Conservation (phyloP, 2,113 vertebrate species). For the Salvelinus alpinus region DNA sequence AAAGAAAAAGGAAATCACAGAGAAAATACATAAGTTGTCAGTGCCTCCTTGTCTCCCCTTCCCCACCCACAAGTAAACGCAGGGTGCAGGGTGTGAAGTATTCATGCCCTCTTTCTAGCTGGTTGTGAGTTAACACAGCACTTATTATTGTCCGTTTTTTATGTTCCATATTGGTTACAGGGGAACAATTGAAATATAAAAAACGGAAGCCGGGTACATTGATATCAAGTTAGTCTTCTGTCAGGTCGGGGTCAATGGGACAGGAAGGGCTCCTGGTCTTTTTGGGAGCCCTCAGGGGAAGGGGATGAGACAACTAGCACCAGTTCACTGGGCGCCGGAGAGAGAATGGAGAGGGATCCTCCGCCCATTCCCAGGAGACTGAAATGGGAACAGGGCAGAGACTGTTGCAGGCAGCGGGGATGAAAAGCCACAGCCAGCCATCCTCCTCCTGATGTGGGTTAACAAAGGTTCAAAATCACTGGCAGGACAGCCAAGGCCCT, state of each 20-base stretch:
- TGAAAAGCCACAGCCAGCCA: constrained; percentile 17
- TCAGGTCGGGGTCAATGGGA: constrained; percentile 60
- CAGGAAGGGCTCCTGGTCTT: constrained; percentile 40
- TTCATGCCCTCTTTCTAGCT: constrained; percentile 26
- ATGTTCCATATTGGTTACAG: constrained; percentile 73
- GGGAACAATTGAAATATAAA: constrained; percentile 66
- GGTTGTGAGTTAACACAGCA: constrained; percentile 57
- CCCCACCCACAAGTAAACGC: constrained; percentile 52
- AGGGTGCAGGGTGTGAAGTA: constrained; percentile 63
- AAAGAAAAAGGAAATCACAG: constrained; percentile 51
- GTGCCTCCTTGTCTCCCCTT: constrained; percentile 15
- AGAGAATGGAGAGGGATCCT: constrained; percentile 26
- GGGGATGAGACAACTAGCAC: constrained; percentile 29
- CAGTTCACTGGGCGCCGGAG: constrained; percentile 10
- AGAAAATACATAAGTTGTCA: constrained; percentile 54
- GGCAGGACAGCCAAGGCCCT: background rate
- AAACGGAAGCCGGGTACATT: constrained; percentile 58
- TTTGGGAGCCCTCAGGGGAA: background rate
- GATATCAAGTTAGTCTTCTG: constrained; percentile 62
- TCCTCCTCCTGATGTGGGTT: background rate
- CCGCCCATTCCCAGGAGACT: constrained; percentile 51
- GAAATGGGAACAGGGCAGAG: constrained; percentile 22
- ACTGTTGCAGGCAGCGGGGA: constrained; percentile 3
- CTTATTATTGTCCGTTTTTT: constrained; percentile 62
- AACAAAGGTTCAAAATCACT: constrained; percentile 13